phyloP scores from a whole-genome alignment of 2,888 invertebrate genomes.

The Gymnocheta viridis region DNA sequence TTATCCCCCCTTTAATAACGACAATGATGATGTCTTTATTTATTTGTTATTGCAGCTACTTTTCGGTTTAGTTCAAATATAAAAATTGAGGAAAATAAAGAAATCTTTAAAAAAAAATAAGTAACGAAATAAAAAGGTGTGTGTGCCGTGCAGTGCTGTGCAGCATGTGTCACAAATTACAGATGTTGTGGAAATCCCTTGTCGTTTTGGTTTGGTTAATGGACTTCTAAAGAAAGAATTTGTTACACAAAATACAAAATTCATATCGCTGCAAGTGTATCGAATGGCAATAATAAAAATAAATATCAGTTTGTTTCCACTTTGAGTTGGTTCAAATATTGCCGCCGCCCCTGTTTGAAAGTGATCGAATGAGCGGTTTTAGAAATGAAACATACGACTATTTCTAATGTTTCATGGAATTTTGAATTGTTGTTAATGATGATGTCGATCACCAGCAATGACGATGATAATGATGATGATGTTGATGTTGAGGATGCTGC shows the following conservation, averaged over 20 bases:
- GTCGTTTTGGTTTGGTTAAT: too few species aligned
- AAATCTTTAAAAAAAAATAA: background rate
- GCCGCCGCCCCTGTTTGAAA: constrained; percentile 42
- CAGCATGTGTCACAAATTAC: constrained; percentile 60
- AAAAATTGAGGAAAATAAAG: background rate
- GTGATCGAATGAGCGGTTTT: constrained; percentile 1
- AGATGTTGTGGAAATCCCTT: constrained; percentile 44
- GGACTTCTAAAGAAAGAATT: constrained; percentile 52
- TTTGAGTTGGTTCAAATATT: constrained; percentile 12
- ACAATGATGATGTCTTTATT: constrained; percentile 63
- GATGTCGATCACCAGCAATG: background rate
- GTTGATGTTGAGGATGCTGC: constrained; percentile 1
- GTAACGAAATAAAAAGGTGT: constrained; percentile 49
- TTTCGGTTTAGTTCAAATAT: constrained; percentile 29
- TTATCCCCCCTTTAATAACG: constrained; percentile 67
- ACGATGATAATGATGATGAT: background rate
- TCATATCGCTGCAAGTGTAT: constrained; percentile 64
- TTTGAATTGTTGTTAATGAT: constrained; percentile 16
- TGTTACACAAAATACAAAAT: constrained; percentile 39
- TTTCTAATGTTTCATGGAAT: constrained; percentile 57
- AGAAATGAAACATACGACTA: background rate
- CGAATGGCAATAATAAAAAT: constrained; percentile 63
- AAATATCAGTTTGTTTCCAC: constrained; percentile 29
- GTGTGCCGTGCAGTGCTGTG: constrained; percentile 46
- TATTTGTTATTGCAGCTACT: constrained; percentile 44